Conservation (phyloP, 2,113 vertebrate genomes). For the Burhinus bistriatus region DNA sequence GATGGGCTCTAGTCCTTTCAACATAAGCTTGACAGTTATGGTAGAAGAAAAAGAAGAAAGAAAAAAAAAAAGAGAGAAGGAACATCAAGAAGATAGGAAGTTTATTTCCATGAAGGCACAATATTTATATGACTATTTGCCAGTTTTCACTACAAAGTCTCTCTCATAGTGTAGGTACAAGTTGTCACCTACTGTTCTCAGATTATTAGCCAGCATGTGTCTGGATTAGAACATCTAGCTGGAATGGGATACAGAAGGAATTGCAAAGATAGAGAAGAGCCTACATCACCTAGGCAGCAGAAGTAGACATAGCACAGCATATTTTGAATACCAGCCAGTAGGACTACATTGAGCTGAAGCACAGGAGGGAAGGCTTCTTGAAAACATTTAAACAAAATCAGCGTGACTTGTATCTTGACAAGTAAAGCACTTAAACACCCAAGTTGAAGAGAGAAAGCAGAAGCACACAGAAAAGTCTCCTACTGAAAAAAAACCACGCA, state of each 20-base stretch:
- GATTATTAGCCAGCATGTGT: neutral
- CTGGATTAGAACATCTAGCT: neutral
- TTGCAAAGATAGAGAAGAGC: neutral
- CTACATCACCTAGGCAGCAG: neutral
- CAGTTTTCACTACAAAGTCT: neutral
- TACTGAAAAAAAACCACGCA: neutral
- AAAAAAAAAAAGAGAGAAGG: rapidly evolving
- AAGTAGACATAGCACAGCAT: neutral
- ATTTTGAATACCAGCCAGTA: neutral
- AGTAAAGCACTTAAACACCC: neutral
- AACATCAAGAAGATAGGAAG: neutral
- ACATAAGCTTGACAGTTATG: neutral
- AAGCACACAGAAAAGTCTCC: neutral
- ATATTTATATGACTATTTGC: neutral
- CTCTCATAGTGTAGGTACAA: neutral
- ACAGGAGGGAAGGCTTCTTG: neutral
- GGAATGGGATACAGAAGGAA: neutral
- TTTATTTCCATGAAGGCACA: neutral
- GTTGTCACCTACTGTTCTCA: neutral
- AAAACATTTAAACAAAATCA: neutral
- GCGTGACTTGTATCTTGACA: neutral
- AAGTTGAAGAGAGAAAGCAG: neutral
- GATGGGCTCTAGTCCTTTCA: neutral
- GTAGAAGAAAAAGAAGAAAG: rapidly evolving
- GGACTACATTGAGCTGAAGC: neutral